Base-by-base conservation (phyloP, 1,140 invertebrate genomes). In the Drosophila lowei region DNA sequence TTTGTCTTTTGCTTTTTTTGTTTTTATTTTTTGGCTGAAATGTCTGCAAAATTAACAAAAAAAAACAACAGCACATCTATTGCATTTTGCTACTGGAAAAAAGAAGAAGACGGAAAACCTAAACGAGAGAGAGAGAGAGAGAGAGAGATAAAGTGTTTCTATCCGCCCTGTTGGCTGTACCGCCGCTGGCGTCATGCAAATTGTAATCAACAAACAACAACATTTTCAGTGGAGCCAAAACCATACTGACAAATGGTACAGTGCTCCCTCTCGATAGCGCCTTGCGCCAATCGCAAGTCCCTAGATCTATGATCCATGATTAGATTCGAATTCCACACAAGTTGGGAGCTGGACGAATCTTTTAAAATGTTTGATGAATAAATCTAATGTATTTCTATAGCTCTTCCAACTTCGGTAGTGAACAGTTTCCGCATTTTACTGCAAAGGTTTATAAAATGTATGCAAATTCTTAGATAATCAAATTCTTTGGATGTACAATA, bases 131-230 rank as follows among this genome's bases (percentile, higher is more conserved):
- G 63, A n/a, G 53, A 44, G 56, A 16, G n/a, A 42, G 57, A 9
- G 30, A 49, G 63, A 18, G 38, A 63, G 64, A 67, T 65, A 67
- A 57, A 71, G 54, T 71, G 70, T 70, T 64, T 70, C 71, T 77
- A 83, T 83, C 79, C 74, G 78, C 78, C 74, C 79, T 54, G 72
- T 67, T 67, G 71, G 72, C 72, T 56, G 70, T 54, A 66, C 54
- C 53, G 48, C 48, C 76, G 76, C 55, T 74, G 63, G 61, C 77
- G 79, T 83, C 79, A 79, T 79, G 80, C 72, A 85, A 84, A 85
- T 79, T 80, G 72, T 80, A 86, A 84, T 85, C 80, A 85, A 68
- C 50, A 67, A 73, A 83, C 63, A 80, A 74, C 65, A 68, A 68
- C 56, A 57, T 68, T 57, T 68, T 57, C 55, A 46, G 66, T 52